Percentiles rank a stretch among this genome's conserved stretches.
Evolutionary conservation across 2,113 vertebrate species (phyloP).

Genomic region (Opisthocomus hoazin): DNA sequence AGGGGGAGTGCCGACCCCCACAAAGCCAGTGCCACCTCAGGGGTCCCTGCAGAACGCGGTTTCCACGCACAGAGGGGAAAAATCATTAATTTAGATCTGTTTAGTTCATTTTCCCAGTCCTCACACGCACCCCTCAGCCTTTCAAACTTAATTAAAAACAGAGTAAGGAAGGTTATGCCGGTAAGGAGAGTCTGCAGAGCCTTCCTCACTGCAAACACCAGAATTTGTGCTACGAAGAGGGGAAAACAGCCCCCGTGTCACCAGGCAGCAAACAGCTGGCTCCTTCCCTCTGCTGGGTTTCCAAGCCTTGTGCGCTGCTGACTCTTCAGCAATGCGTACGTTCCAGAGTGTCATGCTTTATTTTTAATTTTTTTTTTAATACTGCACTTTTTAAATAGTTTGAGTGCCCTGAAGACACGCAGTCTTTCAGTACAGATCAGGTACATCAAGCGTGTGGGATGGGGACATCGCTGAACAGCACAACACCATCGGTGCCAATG

Average conservation of each 20-base stretch:
- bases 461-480: fast-evolving
- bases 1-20: not conserved
- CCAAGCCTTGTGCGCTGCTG: not conserved
- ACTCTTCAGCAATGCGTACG: not conserved
- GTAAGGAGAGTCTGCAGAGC: not conserved
- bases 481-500: fast-evolving
- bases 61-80: not conserved
- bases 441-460: not conserved
- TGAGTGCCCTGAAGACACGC: fast-evolving
- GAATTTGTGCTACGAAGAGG: not conserved
- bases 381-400: not conserved
- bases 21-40: not conserved
- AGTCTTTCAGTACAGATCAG: not conserved
- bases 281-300: not conserved
- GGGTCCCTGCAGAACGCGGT: not conserved
- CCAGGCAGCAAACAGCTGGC: not conserved
- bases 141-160: not conserved
- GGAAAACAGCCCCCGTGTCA: not conserved
- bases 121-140: not conserved
- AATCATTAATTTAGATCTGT: not conserved
- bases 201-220: not conserved
- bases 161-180: not conserved
- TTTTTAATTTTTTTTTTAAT: not conserved
- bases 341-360: not conserved
- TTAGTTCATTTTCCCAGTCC: not conserved